A percentile compares a stretch with the other conserved stretches of the same genome.
Evolutionary conservation across 2,797 vertebrate species (phyloP).

Genomic region (Melanotaenia boesemani): DNA sequence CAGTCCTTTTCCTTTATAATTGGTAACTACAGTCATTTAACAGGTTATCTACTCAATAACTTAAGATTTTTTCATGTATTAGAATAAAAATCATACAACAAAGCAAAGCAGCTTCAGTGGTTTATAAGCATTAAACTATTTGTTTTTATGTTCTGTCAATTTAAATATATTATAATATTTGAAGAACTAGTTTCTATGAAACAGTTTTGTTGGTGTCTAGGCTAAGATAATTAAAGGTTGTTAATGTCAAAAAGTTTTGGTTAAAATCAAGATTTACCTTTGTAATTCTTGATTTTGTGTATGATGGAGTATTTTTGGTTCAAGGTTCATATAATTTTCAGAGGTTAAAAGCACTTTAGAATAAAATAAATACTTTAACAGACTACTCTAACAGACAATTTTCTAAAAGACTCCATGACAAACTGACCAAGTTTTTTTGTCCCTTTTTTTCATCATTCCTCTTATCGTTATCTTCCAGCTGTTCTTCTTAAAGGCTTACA

Average conservation of each 20-base stretch:
- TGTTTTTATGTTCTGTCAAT: constrained; percentile 10
- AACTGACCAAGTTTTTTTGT: too few relatives aligned
- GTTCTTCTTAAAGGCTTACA: background rate
- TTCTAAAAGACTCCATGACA: background rate
- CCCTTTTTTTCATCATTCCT: background rate
- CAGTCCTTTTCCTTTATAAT: constrained; percentile 38
- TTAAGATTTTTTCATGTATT: constrained; percentile 2
- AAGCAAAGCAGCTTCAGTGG: background rate
- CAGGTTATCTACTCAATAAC: constrained; percentile 24
- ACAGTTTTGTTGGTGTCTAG: background rate
- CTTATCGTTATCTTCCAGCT: background rate
- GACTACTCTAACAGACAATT: too few relatives aligned
- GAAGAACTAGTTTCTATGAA: background rate
- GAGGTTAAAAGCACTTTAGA: background rate
- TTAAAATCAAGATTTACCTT: background rate
- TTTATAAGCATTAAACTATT: background rate
- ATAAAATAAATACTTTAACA: too few relatives aligned
- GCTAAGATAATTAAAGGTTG: background rate
- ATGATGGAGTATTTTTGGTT: background rate
- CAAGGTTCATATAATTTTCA: background rate
- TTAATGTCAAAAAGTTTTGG: constrained; percentile 1
- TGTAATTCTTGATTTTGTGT: background rate
- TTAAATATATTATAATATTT: background rate
- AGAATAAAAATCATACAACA: constrained; percentile 3
- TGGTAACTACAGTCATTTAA: constrained; percentile 23